These are phyloP conservation scores for Acrocyrtus sp. DNA, from an alignment of 2,888 invertebrate genomes.

Conservation along the genomic window DNA sequence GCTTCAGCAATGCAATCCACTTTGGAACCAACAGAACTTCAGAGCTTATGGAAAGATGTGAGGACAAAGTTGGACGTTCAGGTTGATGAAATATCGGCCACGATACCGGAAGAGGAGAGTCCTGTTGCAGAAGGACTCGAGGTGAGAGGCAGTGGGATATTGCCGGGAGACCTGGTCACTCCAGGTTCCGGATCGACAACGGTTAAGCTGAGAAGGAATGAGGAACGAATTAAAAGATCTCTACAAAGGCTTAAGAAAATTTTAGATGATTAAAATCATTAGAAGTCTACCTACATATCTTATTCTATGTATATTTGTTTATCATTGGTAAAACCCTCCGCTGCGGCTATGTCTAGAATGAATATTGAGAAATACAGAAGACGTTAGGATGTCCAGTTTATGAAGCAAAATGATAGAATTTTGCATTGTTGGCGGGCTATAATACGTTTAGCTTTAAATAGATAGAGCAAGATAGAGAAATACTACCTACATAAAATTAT, in stretches of 20 bases:
- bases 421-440: too few species aligned
- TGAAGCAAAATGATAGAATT: too few species aligned
- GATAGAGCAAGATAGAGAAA: too few species aligned
- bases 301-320: neutral
- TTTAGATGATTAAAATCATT: constrained; percentile 45
- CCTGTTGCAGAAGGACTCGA: constrained; percentile 9
- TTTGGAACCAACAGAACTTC: constrained; percentile 33
- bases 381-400: neutral
- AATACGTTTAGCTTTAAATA: too few species aligned
- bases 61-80: constrained; percentile 47
- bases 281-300: neutral
- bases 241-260: constrained; percentile 53
- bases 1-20: neutral
- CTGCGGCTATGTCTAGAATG: constrained; percentile 10
- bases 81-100: constrained; percentile 31
- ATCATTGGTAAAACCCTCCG: neutral
- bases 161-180: constrained; percentile 1
- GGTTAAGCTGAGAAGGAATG: constrained; percentile 26
- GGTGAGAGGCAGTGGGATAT: constrained; percentile 41
- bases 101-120: constrained; percentile 15
- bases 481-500: too few species aligned
- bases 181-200: neutral
- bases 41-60: constrained; percentile 57
- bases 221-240: constrained; percentile 53
- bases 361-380: constrained; percentile 16